Base-by-base conservation (phyloP, 2,797 vertebrate species). In the Amazona finschi region DNA sequence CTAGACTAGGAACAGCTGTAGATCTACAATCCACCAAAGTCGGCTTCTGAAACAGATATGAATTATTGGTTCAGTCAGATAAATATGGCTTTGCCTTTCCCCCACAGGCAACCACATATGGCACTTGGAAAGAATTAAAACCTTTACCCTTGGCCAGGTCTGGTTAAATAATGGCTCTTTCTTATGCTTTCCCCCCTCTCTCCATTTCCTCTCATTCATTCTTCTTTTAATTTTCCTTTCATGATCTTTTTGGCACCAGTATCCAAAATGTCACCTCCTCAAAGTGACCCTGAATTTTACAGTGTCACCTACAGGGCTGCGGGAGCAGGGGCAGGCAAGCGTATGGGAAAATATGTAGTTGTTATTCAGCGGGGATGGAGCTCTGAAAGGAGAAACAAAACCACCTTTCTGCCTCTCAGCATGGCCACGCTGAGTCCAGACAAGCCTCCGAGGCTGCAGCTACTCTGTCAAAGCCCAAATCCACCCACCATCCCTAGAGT, bases 11-110 rank as follows among this genome's bases (percentile, higher is more conserved):
- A 97, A 97, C 97, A 97, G 97, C 98, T 98, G 97, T 93, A 95
- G 85, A 93, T 90, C 96, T 96, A 74, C 96, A 95, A 87, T 96
- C 96, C 97, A 96, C 90, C 92, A 95, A 97, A 96, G 96, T 93
- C 97, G 62, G 97, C 97, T 97, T 95, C 97, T 97, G 97, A 97
- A 96, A 97, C 96, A 96, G 96, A 97, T 97, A 97, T 97, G 96
- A 98, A 95, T 97, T 97, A 97, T 97, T 97, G 94, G 94, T 97
- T 97, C 97, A 96, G 97, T 97, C 97, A 95, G 93, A 96, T 96
- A 97, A 96, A 96, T 96, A 90, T 92, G 93, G 93, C 88, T 94
- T 94, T 61, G 75, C 94, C 91, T 94, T 94, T 96, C 93, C 94
- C 94, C 95, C 90, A 91, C 93, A 96, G 96, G 94, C 96, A 93